phyloP scores from a whole-genome alignment of 2,888 invertebrate genomes.

The Acholoe squamosa region DNA sequence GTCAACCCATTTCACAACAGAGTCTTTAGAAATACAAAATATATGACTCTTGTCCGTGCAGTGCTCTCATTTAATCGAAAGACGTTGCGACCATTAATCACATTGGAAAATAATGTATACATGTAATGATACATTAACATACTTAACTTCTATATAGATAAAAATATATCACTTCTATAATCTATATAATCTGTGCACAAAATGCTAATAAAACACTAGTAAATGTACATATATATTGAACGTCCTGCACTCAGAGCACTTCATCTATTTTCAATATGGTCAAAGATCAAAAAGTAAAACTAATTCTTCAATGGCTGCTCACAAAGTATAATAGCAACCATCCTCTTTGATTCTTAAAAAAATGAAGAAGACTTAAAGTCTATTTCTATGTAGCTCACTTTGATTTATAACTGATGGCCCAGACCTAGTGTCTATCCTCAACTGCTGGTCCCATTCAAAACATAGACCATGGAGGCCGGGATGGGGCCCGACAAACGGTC shows the following conservation, averaged over 20 bases:
- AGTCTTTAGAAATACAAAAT: background rate
- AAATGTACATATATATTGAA: background rate
- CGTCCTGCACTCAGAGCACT: background rate
- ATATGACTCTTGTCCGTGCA: background rate
- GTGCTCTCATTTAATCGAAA: background rate
- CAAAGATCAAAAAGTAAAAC: background rate
- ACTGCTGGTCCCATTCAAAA: background rate
- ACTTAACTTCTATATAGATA: no score
- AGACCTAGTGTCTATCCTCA: background rate
- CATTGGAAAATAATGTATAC: no score
- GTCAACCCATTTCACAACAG: background rate
- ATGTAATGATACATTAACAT: background rate
- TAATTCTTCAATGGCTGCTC: slow-evolving; percentile 12
- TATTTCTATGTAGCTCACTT: background rate
- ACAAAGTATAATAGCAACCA: background rate
- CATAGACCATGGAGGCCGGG: background rate
- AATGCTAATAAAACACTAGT: no score
- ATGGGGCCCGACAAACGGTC: background rate
- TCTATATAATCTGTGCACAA: no score
- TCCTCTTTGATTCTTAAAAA: background rate
- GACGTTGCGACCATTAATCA: background rate
- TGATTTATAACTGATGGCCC: slow-evolving; percentile 1
- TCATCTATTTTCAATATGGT: background rate
- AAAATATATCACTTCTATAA: no score
- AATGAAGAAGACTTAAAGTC: background rate